A percentile compares a stretch with the other conserved stretches of the same genome.
Conservation (phyloP, 2,888 invertebrate genomes). For the Temnothorax unifasciatus region DNA sequence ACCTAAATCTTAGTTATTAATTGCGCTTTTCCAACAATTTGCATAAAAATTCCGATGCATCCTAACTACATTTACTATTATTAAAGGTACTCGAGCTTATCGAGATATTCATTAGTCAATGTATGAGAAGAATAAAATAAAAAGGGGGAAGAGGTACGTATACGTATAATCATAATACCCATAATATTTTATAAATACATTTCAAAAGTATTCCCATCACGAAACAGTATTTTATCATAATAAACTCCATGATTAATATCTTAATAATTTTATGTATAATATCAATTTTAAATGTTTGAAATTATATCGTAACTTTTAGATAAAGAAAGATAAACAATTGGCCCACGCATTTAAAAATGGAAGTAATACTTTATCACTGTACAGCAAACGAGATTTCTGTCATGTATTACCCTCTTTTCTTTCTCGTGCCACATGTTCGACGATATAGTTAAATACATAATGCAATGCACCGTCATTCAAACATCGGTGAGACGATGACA, state of each 20-base stretch:
- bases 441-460: constrained; percentile 41
- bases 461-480: constrained; percentile 43
- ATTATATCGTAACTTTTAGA: constrained; percentile 22
- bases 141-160: no score
- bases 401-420: neutral
- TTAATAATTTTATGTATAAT: neutral
- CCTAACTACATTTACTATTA: neutral
- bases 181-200: neutral
- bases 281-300: neutral
- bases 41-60: no score
- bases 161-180: neutral
- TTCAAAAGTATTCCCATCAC: neutral
- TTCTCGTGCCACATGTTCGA: constrained; percentile 7
- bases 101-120: neutral
- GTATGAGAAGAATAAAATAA: neutral
- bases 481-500: constrained; percentile 8
- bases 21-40: no score
- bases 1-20: no score
- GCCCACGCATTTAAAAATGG: neutral
- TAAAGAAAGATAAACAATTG: neutral
- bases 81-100: neutral
- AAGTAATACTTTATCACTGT: neutral
- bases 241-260: neutral
- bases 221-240: neutral
- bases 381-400: neutral